Evolutionary conservation across 2,113 vertebrate species (phyloP).

Genomic region (Myotis yumanensis): DNA sequence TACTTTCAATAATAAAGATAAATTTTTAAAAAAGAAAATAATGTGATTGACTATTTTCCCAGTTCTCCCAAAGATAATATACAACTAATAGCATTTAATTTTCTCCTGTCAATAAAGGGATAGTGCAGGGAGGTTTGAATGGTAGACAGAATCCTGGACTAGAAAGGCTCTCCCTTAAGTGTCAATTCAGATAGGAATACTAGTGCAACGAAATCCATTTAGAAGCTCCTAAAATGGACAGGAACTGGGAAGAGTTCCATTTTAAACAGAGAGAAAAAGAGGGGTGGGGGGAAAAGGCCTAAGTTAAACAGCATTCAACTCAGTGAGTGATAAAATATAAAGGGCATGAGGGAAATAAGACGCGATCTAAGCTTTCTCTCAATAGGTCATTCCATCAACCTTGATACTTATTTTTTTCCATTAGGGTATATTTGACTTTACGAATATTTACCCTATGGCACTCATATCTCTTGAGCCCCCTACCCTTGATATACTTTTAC

Average conservation of each 20-base stretch:
- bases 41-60: background rate
- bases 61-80: constrained; percentile 14
- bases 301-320: background rate
- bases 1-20: too few species aligned
- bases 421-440: background rate
- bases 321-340: background rate
- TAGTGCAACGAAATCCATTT: constrained; percentile 15
- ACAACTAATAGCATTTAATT: background rate
- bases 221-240: constrained; percentile 20
- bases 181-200: background rate
- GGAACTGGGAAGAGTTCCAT: background rate
- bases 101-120: background rate
- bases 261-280: background rate
- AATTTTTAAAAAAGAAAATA: background rate
- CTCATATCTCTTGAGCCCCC: background rate
- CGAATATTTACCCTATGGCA: background rate
- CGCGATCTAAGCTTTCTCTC: background rate
- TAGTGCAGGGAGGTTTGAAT: background rate
- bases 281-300: background rate
- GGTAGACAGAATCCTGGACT: background rate
- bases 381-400: background rate
- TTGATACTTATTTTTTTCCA: background rate
- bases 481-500: background rate
- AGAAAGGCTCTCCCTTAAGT: background rate
- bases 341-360: background rate